Evolutionary conservation across 2,888 invertebrate species (phyloP).

Genomic region (Nymphalis urticae): DNA sequence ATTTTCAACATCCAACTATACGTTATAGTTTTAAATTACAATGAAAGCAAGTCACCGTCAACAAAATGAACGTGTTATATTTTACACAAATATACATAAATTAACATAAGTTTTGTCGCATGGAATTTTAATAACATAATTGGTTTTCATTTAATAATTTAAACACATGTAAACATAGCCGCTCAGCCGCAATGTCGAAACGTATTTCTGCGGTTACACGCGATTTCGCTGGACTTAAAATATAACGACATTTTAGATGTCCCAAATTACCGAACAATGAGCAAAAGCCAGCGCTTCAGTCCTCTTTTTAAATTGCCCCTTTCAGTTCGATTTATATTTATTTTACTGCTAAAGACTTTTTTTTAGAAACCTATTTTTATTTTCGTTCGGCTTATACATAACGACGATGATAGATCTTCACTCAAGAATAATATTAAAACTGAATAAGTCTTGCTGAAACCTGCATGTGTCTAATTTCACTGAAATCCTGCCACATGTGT

Average conservation of each 20-base stretch:
- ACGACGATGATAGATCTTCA: no score
- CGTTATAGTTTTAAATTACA: background rate
- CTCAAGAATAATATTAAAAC: no score
- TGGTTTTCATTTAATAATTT: slow-evolving; percentile 3
- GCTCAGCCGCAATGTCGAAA: background rate
- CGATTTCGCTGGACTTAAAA: slow-evolving; percentile 1
- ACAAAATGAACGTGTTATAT: background rate
- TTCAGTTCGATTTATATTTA: background rate
- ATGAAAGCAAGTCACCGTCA: background rate
- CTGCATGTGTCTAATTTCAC: no score
- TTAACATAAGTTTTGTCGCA: background rate
- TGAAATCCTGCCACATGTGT: no score
- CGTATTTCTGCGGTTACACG: background rate
- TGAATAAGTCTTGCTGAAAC: no score
- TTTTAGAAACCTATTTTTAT: no score
- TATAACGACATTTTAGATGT: slow-evolving; percentile 4
- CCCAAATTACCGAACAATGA: slow-evolving; percentile 5
- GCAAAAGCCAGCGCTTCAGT: background rate
- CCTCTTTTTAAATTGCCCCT: background rate
- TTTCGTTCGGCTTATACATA: no score
- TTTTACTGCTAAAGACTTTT: no score
- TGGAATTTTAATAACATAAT: slow-evolving; percentile 2
- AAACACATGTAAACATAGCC: slow-evolving; percentile 4
- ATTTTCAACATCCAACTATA: no score
- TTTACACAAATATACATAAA: background rate